These are phyloP conservation scores for Dryococelus australis DNA, from an alignment of 2,888 invertebrate genomes.

Conservation along the genomic window DNA sequence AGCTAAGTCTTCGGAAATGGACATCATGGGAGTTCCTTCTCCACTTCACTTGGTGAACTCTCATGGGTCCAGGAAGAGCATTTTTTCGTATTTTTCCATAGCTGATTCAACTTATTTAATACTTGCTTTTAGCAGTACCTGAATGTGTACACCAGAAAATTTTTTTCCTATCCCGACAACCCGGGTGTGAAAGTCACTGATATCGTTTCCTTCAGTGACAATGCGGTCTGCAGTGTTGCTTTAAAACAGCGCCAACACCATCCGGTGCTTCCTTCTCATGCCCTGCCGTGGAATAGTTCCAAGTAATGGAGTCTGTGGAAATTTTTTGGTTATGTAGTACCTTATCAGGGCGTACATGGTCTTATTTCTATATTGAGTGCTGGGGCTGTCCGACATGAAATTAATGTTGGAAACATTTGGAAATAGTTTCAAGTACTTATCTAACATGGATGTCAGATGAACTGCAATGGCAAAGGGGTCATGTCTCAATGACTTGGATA, in stretches of 20 bases:
- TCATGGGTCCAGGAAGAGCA: no score
- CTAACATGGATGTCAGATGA: not conserved
- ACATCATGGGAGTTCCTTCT: not conserved
- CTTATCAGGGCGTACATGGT: not conserved
- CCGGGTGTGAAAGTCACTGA: not conserved
- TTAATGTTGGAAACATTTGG: not conserved
- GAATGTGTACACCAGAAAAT: not conserved
- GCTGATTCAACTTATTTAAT: no score
- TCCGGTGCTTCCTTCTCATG: not conserved
- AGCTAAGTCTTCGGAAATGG: not conserved
- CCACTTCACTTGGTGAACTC: no score
- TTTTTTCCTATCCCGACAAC: not conserved
- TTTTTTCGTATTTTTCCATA: no score
- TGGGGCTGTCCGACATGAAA: not conserved
- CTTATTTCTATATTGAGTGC: not conserved
- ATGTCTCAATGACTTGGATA: not conserved
- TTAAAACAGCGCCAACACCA: not conserved
- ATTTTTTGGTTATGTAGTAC: not conserved
- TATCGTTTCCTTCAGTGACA: not conserved
- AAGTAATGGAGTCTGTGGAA: not conserved
- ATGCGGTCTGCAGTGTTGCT: not conserved
- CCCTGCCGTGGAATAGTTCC: not conserved
- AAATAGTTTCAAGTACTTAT: not conserved
- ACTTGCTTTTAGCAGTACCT: not conserved
- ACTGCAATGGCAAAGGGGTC: not conserved